Percentiles rank a stretch among this genome's conserved stretches.
These are phyloP conservation scores for Brachionus angularis DNA, from an alignment of 1,140 invertebrate genomes.

Conservation along the genomic window DNA sequence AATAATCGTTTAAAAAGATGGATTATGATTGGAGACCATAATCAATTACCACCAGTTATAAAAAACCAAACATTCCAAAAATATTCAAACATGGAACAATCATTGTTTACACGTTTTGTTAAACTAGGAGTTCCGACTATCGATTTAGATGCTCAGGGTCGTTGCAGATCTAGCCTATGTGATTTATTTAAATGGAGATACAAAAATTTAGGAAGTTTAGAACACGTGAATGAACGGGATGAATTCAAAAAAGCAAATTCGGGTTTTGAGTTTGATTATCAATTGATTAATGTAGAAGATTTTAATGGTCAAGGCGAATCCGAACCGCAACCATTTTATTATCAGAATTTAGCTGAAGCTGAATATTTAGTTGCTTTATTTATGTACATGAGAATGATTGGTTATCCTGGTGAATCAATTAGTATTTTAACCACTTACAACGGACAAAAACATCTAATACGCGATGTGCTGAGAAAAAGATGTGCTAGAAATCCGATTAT, in stretches of 20 bases:
- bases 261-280: slow-evolving; percentile 86
- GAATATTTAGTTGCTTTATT: slow-evolving; percentile 95
- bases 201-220: slow-evolving; percentile 83
- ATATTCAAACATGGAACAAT: slow-evolving; percentile 99
- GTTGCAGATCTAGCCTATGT: slow-evolving; percentile 85
- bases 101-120: slow-evolving; percentile 91
- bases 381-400: slow-evolving; percentile 96
- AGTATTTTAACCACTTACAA: slow-evolving; percentile 99
- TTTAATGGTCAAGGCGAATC: slow-evolving; percentile 94
- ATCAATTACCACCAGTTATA: slow-evolving; percentile 96
- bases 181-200: slow-evolving; percentile 96
- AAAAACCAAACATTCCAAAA: slow-evolving; percentile 99
- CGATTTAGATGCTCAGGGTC: slow-evolving; percentile 92
- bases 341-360: slow-evolving; percentile 97
- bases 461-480: slow-evolving; percentile 87
- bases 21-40: slow-evolving; percentile 99
- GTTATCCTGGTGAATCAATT: slow-evolving; percentile 94
- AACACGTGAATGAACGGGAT: slow-evolving; percentile 73
- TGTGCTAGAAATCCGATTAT: slow-evolving; percentile 95
- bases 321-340: slow-evolving; percentile 96
- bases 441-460: slow-evolving; percentile 93
- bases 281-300: slow-evolving; percentile 91
- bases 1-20: slow-evolving; percentile 88
- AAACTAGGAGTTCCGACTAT: slow-evolving; percentile 91
- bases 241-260: slow-evolving; percentile 86